These are phyloP conservation scores for Xiphorhynchus erythropygius DNA, from an alignment of 2,797 vertebrate species.

Conservation along the genomic window DNA sequence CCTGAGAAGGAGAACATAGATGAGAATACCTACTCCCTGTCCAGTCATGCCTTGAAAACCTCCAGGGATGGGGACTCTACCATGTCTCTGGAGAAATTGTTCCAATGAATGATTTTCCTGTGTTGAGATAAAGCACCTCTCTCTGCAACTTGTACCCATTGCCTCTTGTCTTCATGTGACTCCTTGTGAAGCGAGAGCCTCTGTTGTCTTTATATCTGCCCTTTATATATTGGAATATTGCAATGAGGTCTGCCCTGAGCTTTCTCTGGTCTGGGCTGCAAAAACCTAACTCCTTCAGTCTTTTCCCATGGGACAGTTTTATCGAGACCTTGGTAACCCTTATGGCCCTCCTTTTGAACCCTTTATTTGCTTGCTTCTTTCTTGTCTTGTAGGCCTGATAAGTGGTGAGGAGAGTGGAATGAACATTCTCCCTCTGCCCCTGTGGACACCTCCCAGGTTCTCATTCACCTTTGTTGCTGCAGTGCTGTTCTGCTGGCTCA, in stretches of 20 bases:
- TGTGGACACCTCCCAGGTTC: neutral
- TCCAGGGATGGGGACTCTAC: neutral
- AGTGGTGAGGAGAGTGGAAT: neutral
- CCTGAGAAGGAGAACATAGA: neutral
- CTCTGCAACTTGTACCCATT: neutral
- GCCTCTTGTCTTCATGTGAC: neutral
- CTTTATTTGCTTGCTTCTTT: neutral
- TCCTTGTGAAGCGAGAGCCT: neutral
- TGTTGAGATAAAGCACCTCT: neutral
- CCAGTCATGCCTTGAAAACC: neutral
- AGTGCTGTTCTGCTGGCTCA: neutral
- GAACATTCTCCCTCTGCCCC: neutral
- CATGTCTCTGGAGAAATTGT: neutral
- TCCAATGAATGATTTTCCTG: neutral
- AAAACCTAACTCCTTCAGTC: neutral
- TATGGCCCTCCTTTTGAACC: neutral
- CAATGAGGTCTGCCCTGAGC: neutral
- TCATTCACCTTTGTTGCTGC: neutral
- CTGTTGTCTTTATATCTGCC: neutral
- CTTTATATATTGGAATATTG: neutral
- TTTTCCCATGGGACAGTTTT: neutral
- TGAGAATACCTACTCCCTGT: neutral
- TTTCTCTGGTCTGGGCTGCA: neutral
- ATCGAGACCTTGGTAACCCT: neutral
- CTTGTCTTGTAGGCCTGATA: neutral